Evolutionary conservation across 2,113 vertebrate species (phyloP), one percentile per base, ranked within the genome.

Genomic region (Archocentrus centrarchus): DNA sequence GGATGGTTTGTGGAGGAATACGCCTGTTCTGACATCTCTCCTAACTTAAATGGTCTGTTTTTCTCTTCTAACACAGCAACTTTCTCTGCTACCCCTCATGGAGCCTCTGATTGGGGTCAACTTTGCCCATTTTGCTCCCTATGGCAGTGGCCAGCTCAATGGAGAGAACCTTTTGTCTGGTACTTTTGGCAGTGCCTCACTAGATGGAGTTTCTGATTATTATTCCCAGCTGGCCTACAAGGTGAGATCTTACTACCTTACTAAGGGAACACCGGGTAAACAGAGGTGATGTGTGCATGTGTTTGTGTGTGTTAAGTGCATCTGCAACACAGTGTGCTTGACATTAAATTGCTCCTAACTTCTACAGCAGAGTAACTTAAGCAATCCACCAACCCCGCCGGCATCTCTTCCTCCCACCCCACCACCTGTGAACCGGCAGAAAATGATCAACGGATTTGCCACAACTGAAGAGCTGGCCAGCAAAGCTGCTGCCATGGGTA

Each of bases 391-490:
- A 13, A 99, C 98, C 1, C 98, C 98, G 2, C 98, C 98, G 7
- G 98, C 98, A 58, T 99, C 98, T 75, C 97, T 99, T 68, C 98
- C 98, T 85, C 98, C 98, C 68, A 99, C 98, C 5, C 98, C 98
- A 8, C 98, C 98, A 32, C 98, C 98, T 2, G 96, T 98, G 83
- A 96, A 97, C 44, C 97, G 97, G 86, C 98, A 98, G 96, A 99
- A 99, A 96, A 94, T 99, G 97, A 96, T 98, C 75, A 99, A 99
- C 4, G 98, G 98, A 84, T 99, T 98, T 35, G 98, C 98, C 47
- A 99, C 98, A 10, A 97, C 98, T 1, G 98, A 99, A 88, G 98
- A 99, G 75, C 97, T 99, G 76, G 96, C 98, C 58, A 97, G 96
- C 79, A 99, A 98, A 94, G 97, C 97, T 47, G 97, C 93, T 32